A percentile compares a stretch with the other conserved stretches of the same genome.
These are phyloP conservation scores for Tinea trinotella DNA, from an alignment of 2,888 invertebrate species.

Conservation along the genomic window DNA sequence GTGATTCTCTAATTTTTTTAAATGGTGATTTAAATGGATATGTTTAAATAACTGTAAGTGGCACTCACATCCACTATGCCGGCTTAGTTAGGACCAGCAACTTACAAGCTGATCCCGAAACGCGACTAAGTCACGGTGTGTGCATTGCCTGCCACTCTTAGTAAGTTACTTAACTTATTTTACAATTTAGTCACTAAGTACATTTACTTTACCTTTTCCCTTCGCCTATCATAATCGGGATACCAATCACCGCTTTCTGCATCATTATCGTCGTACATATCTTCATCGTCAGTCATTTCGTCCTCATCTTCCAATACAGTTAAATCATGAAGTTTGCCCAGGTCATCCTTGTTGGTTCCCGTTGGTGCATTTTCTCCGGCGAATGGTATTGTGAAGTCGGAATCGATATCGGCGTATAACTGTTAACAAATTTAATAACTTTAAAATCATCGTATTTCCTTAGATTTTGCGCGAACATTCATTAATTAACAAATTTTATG, in stretches of 20 bases:
- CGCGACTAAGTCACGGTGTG: no score
- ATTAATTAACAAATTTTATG: no score
- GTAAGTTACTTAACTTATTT: no score
- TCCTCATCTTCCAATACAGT: constrained; percentile 55
- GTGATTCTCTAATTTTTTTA: no score
- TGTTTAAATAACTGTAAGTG: no score
- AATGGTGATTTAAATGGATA: no score
- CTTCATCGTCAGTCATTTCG: constrained; percentile 41
- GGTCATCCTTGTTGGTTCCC: constrained; percentile 33
- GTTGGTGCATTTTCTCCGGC: constrained; percentile 30
- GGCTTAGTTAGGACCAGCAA: no score
- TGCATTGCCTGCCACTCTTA: no score
- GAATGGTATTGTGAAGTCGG: constrained; percentile 32
- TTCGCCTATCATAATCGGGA: constrained; percentile 47
- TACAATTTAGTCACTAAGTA: not conserved
- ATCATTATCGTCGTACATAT: constrained; percentile 34
- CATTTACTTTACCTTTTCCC: constrained; percentile 36
- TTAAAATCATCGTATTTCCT: no score
- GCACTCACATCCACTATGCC: no score
- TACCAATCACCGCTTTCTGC: constrained; percentile 60
- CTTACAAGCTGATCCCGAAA: no score
- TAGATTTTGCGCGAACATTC: no score
- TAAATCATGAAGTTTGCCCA: constrained; percentile 51
- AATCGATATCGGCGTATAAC: constrained; percentile 54
- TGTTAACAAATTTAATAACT: constrained; percentile 25